Conservation (phyloP, 2,797 vertebrate genomes). For the Melanogrammus aeglefinus region DNA sequence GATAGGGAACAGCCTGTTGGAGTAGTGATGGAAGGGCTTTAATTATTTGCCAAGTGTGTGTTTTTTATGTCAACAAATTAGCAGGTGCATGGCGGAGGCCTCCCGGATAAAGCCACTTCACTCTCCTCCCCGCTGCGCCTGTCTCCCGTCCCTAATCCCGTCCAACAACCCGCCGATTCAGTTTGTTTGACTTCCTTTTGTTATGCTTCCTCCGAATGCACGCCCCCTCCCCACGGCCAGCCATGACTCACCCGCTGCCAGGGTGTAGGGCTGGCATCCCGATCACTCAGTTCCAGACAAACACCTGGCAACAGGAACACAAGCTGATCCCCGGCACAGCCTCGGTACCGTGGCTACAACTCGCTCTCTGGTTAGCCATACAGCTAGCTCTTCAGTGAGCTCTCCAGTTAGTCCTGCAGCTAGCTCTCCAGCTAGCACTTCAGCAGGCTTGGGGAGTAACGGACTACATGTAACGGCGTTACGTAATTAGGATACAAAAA, state of each 20-base stretch:
- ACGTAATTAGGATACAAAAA: no score
- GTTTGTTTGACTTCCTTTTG: constrained; percentile 45
- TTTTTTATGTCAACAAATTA: constrained; percentile 64
- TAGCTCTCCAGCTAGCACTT: not conserved
- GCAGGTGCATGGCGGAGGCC: constrained; percentile 57
- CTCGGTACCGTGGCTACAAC: constrained; percentile 27
- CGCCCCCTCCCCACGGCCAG: constrained; percentile 27
- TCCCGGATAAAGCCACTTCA: constrained; percentile 51
- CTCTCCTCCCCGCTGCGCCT: constrained; percentile 38
- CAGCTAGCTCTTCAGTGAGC: constrained; percentile 13
- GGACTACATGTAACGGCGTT: no score
- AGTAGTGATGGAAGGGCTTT: constrained; percentile 49
- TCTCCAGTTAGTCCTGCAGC: not conserved
- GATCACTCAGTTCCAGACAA: constrained; percentile 60
- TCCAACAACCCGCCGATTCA: constrained; percentile 57
- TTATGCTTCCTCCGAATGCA: constrained; percentile 18
- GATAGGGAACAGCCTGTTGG: constrained; percentile 39
- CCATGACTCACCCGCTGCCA: constrained; percentile 14
- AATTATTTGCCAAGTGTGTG: constrained; percentile 60
- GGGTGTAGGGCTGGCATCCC: constrained; percentile 46
- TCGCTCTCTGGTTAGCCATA: constrained; percentile 1
- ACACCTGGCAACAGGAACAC: constrained; percentile 64
- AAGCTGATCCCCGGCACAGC: constrained; percentile 56
- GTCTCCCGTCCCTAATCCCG: constrained; percentile 67
- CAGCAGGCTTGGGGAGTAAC: no score